A percentile compares a stretch with the other conserved stretches of the same genome.
Conservation (phyloP, 2,888 invertebrate species). For the Epinotia bilunana region DNA sequence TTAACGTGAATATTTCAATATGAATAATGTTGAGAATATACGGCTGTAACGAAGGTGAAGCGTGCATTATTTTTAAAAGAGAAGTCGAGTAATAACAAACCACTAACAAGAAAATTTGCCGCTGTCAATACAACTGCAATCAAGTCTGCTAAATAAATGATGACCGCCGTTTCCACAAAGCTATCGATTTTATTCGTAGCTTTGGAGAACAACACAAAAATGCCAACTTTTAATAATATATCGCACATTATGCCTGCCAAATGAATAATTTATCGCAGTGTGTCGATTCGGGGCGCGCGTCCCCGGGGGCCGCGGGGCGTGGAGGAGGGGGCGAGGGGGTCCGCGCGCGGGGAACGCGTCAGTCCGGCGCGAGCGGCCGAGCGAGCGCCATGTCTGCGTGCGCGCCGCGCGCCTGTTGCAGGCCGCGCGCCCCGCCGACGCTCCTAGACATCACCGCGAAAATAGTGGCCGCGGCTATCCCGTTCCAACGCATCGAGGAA, state of each 20-base stretch:
- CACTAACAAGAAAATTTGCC: constrained; percentile 6
- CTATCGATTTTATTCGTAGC: constrained; percentile 67
- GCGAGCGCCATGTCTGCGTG: constrained; percentile 82
- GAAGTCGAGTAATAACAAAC: constrained; percentile 2
- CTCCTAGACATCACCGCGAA: constrained; percentile 93
- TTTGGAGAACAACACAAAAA: constrained; percentile 74
- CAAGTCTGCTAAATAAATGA: constrained; percentile 53
- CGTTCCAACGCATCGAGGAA: constrained; percentile 94
- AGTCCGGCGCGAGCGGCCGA: constrained; percentile 83
- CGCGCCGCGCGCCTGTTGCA: constrained; percentile 83
- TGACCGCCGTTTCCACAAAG: constrained; percentile 54
- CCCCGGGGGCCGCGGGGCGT: constrained; percentile 65
- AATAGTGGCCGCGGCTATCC: constrained; percentile 92
- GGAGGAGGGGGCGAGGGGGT: constrained; percentile 55
- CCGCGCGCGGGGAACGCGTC: constrained; percentile 58
- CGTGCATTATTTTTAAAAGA: constrained; percentile 28
- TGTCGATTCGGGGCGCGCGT: constrained; percentile 80
- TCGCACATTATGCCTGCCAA: constrained; percentile 82
- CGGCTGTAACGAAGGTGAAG: background rate
- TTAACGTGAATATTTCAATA: background rate
- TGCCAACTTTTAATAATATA: constrained; percentile 84
- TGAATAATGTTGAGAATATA: constrained; percentile 3
- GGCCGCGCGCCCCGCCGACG: constrained; percentile 87
- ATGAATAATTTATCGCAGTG: constrained; percentile 82
- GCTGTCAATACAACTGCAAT: constrained; percentile 34